These are phyloP conservation scores for Apodemus speciosus DNA, from an alignment of 2,113 vertebrate species.

Conservation along the genomic window DNA sequence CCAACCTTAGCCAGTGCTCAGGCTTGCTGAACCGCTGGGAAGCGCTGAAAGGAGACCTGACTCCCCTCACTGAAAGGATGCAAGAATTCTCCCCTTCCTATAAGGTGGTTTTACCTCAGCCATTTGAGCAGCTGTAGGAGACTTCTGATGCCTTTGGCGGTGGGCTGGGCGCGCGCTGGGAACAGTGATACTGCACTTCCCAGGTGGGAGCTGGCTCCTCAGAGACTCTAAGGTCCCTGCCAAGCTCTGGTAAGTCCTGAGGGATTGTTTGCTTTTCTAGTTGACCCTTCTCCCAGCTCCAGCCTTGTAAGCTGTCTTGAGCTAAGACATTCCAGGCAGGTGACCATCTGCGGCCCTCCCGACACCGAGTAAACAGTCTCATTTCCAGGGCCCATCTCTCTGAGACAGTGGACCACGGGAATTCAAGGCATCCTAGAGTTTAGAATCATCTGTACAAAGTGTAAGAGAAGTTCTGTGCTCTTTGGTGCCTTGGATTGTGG, in stretches of 20 bases:
- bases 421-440: background rate
- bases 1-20: background rate
- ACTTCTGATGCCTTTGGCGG: background rate
- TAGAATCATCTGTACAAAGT: background rate
- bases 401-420: background rate
- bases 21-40: background rate
- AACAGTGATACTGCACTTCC: constrained; percentile 45
- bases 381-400: background rate
- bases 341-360: constrained; percentile 66
- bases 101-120: constrained; percentile 37
- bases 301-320: constrained; percentile 60
- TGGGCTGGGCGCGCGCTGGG: constrained; percentile 7
- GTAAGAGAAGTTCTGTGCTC: background rate
- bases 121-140: constrained; percentile 35
- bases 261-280: constrained; percentile 79
- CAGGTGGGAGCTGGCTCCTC: constrained; percentile 62
- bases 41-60: background rate
- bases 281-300: constrained; percentile 52
- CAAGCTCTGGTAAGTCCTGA: constrained; percentile 78
- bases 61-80: background rate
- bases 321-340: constrained; percentile 75
- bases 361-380: background rate
- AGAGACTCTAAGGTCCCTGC: constrained; percentile 75
- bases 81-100: background rate
- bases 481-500: background rate